A percentile compares a stretch with the other conserved stretches of the same genome.
Evolutionary conservation across 2,797 vertebrate species (phyloP).

Genomic region (Sebastes aleutianus): DNA sequence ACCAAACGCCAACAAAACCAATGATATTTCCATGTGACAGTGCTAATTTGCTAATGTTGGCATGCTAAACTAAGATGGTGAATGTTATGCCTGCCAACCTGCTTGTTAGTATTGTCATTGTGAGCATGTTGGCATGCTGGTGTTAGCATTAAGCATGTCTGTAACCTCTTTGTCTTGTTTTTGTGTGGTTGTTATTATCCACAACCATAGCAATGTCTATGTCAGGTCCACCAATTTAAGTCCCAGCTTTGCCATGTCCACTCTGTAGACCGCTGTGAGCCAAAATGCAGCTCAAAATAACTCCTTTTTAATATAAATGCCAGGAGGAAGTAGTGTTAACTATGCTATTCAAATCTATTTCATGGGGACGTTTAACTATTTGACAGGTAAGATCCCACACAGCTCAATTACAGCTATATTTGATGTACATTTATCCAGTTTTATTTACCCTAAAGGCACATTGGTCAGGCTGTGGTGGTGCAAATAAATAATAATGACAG

Average conservation of each 20-base stretch:
- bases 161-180: neutral
- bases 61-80: neutral
- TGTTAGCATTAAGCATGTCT: neutral
- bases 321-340: neutral
- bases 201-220: neutral
- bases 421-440: slow-evolving; percentile 3
- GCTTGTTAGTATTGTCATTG: neutral
- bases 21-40: neutral
- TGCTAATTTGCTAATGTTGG: neutral
- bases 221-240: neutral
- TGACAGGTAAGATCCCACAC: slow-evolving; percentile 16
- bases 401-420: slow-evolving; percentile 3
- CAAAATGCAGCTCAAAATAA: neutral
- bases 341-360: slow-evolving; percentile 15
- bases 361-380: neutral
- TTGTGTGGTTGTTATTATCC: neutral
- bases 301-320: neutral
- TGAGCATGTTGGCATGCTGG: neutral
- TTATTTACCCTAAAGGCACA: slow-evolving; percentile 8
- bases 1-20: neutral
- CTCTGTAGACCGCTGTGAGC: neutral
- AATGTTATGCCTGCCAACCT: neutral
- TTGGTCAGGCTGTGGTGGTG: neutral
- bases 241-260: neutral
- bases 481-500: slow-evolving; percentile 25